These are phyloP conservation scores for Apteryx owenii DNA, from an alignment of 2,113 vertebrate species.

Conservation along the genomic window DNA sequence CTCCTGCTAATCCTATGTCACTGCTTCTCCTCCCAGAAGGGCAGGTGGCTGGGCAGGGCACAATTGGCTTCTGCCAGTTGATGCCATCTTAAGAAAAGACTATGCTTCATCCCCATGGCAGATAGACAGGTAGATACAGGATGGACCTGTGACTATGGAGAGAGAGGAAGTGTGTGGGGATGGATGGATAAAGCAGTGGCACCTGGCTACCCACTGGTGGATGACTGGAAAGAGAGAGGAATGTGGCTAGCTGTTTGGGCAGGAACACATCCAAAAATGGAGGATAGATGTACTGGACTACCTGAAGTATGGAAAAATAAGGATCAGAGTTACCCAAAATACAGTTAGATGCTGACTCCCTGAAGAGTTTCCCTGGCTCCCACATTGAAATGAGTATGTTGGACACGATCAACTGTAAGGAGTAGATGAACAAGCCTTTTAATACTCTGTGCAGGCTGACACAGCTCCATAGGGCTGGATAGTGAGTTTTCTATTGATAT, in stretches of 20 bases:
- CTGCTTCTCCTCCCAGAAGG: background rate
- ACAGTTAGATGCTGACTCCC: background rate
- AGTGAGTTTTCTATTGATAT: background rate
- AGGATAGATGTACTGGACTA: background rate
- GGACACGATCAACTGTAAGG: background rate
- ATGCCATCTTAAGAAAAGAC: background rate
- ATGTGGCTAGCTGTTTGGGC: background rate
- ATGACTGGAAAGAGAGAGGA: background rate
- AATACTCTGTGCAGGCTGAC: background rate
- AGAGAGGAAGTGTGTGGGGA: background rate
- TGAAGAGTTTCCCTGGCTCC: background rate
- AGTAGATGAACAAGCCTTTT: background rate
- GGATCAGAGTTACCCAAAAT: background rate
- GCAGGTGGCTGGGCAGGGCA: background rate
- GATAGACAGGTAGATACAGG: background rate
- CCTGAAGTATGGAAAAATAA: background rate
- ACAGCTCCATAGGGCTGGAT: background rate
- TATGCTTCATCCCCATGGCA: background rate
- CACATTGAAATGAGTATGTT: background rate
- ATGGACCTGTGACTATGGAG: background rate
- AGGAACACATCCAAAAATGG: background rate
- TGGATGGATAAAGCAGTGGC: background rate
- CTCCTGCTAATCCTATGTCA: background rate
- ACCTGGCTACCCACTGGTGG: background rate
- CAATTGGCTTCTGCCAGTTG: background rate